Percentiles rank a stretch among this genome's conserved stretches.
Evolutionary conservation across 2,797 vertebrate species (phyloP).

Genomic region (Lerista edwardsae): DNA sequence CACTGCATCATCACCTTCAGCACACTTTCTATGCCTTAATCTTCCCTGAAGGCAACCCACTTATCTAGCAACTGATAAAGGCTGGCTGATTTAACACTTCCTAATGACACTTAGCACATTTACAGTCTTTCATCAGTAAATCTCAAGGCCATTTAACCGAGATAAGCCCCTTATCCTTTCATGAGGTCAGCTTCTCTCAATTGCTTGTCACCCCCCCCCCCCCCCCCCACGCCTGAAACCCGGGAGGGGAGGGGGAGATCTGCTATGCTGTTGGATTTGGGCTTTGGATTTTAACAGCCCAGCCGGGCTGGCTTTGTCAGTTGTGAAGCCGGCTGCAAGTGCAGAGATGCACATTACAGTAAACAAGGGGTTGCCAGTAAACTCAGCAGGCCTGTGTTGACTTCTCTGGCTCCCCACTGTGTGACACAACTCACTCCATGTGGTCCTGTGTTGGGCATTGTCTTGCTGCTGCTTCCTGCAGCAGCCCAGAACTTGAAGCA

Average conservation of each 20-base stretch:
- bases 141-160: conserved; percentile 27
- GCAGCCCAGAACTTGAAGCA: not conserved
- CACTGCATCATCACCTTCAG: not conserved
- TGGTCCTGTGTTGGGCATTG: not conserved
- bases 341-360: not conserved
- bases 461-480: not conserved
- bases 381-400: not conserved
- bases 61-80: conserved; percentile 29
- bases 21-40: not conserved
- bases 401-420: not conserved
- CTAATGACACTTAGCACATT: conserved; percentile 22
- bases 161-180: conserved; percentile 24
- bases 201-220: conserved; percentile 13
- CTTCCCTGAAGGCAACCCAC: not conserved
- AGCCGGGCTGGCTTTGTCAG: not conserved
- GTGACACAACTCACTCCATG: not conserved
- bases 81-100: conserved; percentile 19
- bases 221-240: not conserved
- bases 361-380: not conserved
- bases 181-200: conserved; percentile 23
- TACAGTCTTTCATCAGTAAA: conserved; percentile 31
- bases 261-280: not conserved
- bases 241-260: not conserved
- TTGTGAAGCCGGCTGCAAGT: not conserved
- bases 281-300: not conserved